Percentiles rank a stretch among this genome's conserved stretches.
These are phyloP conservation scores for Rattus rattus DNA, from an alignment of 2,113 vertebrate genomes.

Conservation along the genomic window DNA sequence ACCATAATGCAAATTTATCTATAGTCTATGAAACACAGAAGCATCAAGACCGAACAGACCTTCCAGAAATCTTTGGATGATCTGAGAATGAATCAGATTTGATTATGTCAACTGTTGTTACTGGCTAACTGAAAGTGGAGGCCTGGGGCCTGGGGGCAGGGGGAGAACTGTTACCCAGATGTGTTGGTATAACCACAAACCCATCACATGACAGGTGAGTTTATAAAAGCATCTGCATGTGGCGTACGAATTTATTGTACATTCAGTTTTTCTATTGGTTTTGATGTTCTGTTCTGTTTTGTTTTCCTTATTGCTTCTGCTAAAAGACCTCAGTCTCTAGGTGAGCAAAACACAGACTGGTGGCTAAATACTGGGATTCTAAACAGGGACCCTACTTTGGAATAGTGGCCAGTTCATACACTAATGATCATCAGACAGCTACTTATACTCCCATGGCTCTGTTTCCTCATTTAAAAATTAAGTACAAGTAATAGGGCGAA, in stretches of 20 bases:
- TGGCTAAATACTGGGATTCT: not conserved
- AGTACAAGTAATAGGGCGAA: conserved; percentile 44
- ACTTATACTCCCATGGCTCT: not conserved
- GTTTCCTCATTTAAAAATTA: conserved; percentile 1
- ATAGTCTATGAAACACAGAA: not conserved
- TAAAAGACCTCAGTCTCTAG: not conserved
- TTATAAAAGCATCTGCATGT: not conserved
- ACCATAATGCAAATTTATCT: not conserved
- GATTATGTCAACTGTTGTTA: not conserved
- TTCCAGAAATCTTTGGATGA: not conserved
- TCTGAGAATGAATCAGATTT: conserved; percentile 5
- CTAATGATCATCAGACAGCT: not conserved
- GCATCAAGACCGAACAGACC: not conserved
- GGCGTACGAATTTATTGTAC: not conserved
- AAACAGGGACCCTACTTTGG: not conserved
- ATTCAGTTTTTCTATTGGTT: fast-evolving
- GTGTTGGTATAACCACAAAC: not conserved
- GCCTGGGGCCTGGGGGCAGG: not conserved
- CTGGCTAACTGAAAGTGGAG: not conserved
- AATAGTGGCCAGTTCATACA: not conserved
- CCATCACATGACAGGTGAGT: not conserved
- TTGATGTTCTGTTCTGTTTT: not conserved
- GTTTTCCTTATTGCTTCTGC: not conserved
- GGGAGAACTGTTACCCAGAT: not conserved
- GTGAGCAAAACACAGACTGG: not conserved